Evolutionary conservation across 2,797 vertebrate species (phyloP).

Genomic region (Vipera latastei): DNA sequence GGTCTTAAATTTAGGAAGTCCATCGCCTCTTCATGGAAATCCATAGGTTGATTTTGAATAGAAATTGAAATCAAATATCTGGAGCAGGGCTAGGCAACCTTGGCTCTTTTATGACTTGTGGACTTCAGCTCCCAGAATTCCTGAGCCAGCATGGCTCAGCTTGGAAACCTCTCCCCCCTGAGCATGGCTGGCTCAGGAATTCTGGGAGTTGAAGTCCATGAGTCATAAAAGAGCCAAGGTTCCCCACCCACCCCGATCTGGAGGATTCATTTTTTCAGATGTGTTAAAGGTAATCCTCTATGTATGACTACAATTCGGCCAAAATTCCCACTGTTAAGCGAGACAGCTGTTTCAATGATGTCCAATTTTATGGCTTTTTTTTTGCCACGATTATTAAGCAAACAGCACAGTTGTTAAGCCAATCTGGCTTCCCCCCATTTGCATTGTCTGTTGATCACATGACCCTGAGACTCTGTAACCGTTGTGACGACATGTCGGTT

Average conservation of each 20-base stretch:
- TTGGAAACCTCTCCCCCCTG: too few species aligned
- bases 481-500: background rate
- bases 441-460: background rate
- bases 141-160: too few species aligned
- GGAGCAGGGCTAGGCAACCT: too few species aligned
- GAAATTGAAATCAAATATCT: background rate
- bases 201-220: too few species aligned
- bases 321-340: background rate
- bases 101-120: too few species aligned
- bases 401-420: background rate
- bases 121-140: too few species aligned
- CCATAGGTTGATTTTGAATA: background rate
- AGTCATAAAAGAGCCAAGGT: too few species aligned
- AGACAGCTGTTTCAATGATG: background rate
- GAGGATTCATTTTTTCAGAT: background rate
- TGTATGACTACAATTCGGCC: background rate
- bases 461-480: background rate
- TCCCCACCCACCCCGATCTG: background rate
- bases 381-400: background rate
- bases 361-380: background rate
- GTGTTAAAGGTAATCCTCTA: background rate
- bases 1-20: too few species aligned
- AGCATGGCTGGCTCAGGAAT: too few species aligned
- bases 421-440: background rate
- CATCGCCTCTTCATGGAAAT: background rate